phyloP scores from a whole-genome alignment of 2,113 vertebrate species.

The Bujurquina vittata region DNA sequence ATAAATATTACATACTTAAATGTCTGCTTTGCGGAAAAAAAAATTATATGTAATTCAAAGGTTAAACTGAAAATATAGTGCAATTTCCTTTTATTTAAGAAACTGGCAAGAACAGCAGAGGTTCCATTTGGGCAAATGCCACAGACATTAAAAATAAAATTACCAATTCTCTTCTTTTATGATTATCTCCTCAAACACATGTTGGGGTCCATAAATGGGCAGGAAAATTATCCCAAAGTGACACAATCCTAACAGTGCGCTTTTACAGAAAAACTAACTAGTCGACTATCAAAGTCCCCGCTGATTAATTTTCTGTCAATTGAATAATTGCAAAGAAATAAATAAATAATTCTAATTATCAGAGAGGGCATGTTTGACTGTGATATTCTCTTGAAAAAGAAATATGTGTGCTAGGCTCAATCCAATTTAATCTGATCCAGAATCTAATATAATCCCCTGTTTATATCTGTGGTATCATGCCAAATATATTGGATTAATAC shows the following conservation, averaged over 20 bases:
- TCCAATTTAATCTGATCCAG: neutral
- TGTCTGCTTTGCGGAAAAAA: neutral
- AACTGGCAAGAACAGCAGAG: neutral
- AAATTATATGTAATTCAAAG: slow-evolving; percentile 12
- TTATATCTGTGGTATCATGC: neutral
- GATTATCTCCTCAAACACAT: neutral
- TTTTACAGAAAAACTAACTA: neutral
- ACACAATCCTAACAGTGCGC: neutral
- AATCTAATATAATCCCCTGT: neutral
- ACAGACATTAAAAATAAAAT: neutral
- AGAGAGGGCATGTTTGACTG: neutral
- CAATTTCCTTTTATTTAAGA: neutral
- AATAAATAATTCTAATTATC: neutral
- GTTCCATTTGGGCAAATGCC: neutral
- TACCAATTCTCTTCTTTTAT: neutral
- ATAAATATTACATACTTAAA: slow-evolving; percentile 36
- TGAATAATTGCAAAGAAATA: neutral
- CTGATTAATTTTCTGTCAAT: neutral
- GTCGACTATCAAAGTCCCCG: neutral
- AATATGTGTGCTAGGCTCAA: neutral
- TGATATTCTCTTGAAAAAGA: neutral
- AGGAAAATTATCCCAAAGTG: neutral
- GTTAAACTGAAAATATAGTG: slow-evolving; percentile 14
- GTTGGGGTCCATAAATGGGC: neutral
- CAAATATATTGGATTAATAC: slow-evolving; percentile 5